Conservation (phyloP, 2,888 invertebrate species). For the Eupeodes latifasciatus region DNA sequence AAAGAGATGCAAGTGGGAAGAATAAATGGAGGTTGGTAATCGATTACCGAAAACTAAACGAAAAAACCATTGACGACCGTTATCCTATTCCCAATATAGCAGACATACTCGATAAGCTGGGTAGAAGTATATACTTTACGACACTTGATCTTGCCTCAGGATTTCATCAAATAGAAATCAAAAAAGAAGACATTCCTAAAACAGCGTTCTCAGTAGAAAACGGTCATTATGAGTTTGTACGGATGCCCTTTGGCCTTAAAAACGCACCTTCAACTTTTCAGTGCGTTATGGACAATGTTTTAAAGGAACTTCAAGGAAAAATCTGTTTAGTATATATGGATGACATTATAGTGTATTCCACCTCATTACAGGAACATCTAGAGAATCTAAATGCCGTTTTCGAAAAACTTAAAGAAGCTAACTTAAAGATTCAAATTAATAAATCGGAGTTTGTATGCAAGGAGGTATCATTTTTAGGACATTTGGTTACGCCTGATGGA, state of each 20-base stretch:
- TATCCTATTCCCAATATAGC: too few relatives aligned
- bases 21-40: slow-evolving; percentile 40
- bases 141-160: slow-evolving; percentile 78
- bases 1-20: slow-evolving; percentile 28
- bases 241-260: too few relatives aligned
- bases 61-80: slow-evolving; percentile 39
- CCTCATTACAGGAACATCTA: slow-evolving; percentile 78
- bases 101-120: slow-evolving; percentile 5
- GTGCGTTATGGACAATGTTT: too few relatives aligned
- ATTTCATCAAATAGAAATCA: slow-evolving; percentile 80
- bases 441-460: slow-evolving; percentile 78
- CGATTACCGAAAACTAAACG: slow-evolving; percentile 44
- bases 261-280: too few relatives aligned
- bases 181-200: slow-evolving; percentile 67
- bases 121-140: background rate
- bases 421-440: slow-evolving; percentile 78
- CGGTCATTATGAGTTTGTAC: slow-evolving; percentile 71
- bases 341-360: slow-evolving; percentile 79
- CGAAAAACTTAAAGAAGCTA: slow-evolving; percentile 28
- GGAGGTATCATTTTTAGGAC: slow-evolving; percentile 79
- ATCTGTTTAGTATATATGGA: slow-evolving; percentile 69
- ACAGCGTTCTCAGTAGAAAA: slow-evolving; percentile 74
- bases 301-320: too few relatives aligned
- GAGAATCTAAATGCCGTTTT: slow-evolving; percentile 71
- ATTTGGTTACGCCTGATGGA: slow-evolving; percentile 76